A percentile compares a stretch with the other conserved stretches of the same genome.
These are phyloP conservation scores for Leiothrix lutea DNA, from an alignment of 2,113 vertebrate genomes.

Conservation along the genomic window DNA sequence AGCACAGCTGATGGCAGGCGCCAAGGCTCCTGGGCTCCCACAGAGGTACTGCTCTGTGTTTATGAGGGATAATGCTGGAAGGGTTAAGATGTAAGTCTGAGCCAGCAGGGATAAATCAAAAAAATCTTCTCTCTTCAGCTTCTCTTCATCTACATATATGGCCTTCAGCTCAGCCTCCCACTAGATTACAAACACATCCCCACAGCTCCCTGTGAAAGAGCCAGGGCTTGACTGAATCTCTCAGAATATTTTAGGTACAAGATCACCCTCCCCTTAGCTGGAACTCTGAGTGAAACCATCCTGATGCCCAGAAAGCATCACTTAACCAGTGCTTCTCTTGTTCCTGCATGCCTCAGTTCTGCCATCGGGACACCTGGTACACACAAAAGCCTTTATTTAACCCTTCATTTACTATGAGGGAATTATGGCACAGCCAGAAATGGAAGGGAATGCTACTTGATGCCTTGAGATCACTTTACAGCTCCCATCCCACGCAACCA, in stretches of 20 bases:
- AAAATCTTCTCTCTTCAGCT: not conserved
- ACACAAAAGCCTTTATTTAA: not conserved
- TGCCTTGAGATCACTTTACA: not conserved
- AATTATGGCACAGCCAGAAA: not conserved
- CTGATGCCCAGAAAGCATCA: accelerated
- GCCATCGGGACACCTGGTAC: not conserved
- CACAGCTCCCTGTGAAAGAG: not conserved
- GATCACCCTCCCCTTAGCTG: not conserved
- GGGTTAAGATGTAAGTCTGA: conserved; percentile 27
- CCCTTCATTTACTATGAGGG: not conserved
- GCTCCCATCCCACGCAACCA: not conserved
- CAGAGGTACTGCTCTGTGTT: not conserved
- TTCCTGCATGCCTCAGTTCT: not conserved
- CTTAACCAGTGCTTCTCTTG: not conserved
- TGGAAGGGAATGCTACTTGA: not conserved
- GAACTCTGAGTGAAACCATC: not conserved
- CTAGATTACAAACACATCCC: not conserved
- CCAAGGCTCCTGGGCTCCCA: not conserved
- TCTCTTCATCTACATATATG: conserved; percentile 59
- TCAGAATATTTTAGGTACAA: conserved; percentile 31
- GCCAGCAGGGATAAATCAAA: conserved; percentile 44
- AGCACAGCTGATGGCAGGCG: not conserved
- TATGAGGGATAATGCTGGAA: not conserved
- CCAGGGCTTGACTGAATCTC: conserved; percentile 3
- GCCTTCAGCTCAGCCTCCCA: conserved; percentile 43